These are phyloP conservation scores for Scelioninae gen. 1 DNA, from an alignment of 2,888 invertebrate species.

Conservation along the genomic window DNA sequence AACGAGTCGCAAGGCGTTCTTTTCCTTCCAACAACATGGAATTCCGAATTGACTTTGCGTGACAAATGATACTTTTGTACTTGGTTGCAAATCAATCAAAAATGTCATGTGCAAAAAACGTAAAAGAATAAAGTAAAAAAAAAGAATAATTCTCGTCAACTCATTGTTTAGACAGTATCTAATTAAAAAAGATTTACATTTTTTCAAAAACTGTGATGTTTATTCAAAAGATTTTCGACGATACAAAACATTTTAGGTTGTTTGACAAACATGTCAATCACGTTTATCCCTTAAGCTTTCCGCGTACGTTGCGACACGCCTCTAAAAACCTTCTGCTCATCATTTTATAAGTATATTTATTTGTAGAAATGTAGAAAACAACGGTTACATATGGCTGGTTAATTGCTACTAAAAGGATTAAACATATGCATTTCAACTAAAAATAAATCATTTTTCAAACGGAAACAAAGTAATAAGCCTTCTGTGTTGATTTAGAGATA, in stretches of 20 bases:
- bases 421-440: slow-evolving; percentile 58
- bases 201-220: slow-evolving; percentile 21
- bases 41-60: slow-evolving; percentile 32
- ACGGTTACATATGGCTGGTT: slow-evolving; percentile 27
- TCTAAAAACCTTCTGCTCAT: slow-evolving; percentile 11
- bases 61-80: slow-evolving; percentile 46
- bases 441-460: slow-evolving; percentile 23
- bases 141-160: slow-evolving; percentile 1
- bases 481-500: neutral
- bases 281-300: slow-evolving; percentile 45
- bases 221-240: slow-evolving; percentile 46
- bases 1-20: neutral
- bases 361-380: slow-evolving; percentile 37
- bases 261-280: slow-evolving; percentile 67
- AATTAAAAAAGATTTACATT: slow-evolving; percentile 35
- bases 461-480: slow-evolving; percentile 4
- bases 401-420: slow-evolving; percentile 47
- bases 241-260: slow-evolving; percentile 60
- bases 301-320: slow-evolving; percentile 27
- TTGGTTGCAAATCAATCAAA: slow-evolving; percentile 49
- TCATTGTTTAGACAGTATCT: slow-evolving; percentile 31
- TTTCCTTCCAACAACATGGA: slow-evolving; percentile 17
- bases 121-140: slow-evolving; percentile 13
- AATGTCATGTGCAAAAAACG: slow-evolving; percentile 30
- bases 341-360: slow-evolving; percentile 16